These are phyloP conservation scores for Pagetopsis macropterus DNA, from an alignment of 2,797 vertebrate genomes.

Conservation along the genomic window DNA sequence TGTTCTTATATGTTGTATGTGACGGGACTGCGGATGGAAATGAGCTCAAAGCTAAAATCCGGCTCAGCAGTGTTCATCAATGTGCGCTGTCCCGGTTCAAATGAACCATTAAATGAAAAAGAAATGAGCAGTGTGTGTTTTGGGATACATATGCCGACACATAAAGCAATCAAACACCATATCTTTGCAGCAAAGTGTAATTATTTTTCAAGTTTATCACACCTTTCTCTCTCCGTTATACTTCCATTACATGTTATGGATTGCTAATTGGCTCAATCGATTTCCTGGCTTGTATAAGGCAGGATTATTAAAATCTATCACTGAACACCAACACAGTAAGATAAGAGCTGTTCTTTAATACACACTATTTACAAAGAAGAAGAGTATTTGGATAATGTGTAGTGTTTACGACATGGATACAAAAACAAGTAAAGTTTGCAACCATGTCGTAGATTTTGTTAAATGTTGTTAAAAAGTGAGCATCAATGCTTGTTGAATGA, in stretches of 20 bases:
- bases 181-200: background rate
- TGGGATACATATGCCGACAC: background rate
- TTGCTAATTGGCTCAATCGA: too few species aligned
- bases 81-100: too few species aligned
- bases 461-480: background rate
- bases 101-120: too few species aligned
- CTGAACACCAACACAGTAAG: slow-evolving; percentile 54
- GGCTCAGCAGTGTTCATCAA: too few species aligned
- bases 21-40: too few species aligned
- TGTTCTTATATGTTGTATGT: too few species aligned
- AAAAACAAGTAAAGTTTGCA: background rate
- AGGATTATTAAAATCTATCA: slow-evolving; percentile 58
- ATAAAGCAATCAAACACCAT: slow-evolving; percentile 12
- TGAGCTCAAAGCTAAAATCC: too few species aligned
- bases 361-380: slow-evolving; percentile 46
- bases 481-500: background rate
- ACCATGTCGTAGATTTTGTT: background rate
- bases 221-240: too few species aligned
- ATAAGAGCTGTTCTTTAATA: slow-evolving; percentile 51
- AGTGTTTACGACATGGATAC: slow-evolving; percentile 1
- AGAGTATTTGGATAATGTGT: background rate
- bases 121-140: background rate
- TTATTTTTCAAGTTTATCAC: too few species aligned
- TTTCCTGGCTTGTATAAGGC: slow-evolving; percentile 30
- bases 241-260: too few species aligned